These are phyloP conservation scores for Ondatra zibethicus DNA, from an alignment of 2,113 vertebrate genomes.

Conservation along the genomic window DNA sequence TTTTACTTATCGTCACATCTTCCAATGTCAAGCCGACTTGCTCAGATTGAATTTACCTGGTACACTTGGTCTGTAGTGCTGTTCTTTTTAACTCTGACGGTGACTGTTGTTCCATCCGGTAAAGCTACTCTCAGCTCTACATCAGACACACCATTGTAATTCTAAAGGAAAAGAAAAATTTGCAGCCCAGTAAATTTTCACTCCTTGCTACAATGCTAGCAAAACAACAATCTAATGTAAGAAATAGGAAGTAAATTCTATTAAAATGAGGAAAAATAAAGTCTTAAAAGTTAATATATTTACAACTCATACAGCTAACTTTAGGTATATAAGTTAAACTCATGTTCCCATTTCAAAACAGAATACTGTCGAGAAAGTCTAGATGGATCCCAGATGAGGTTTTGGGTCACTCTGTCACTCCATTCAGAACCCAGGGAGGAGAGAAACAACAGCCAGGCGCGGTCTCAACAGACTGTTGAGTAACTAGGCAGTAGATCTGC, in stretches of 20 bases:
- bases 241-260: slow-evolving; percentile 6
- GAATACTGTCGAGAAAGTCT: not conserved
- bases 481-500: not conserved
- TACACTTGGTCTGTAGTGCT: slow-evolving; percentile 99
- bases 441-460: not conserved
- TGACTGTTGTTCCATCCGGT: slow-evolving; percentile 94
- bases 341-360: slow-evolving; percentile 49
- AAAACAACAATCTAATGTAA: slow-evolving; percentile 31
- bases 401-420: not conserved
- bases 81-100: slow-evolving; percentile 97
- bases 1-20: not conserved
- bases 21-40: not conserved
- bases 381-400: slow-evolving; percentile 30
- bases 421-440: slow-evolving; percentile 8
- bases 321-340: slow-evolving; percentile 8
- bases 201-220: not conserved
- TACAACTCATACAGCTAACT: slow-evolving; percentile 29
- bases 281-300: slow-evolving; percentile 40
- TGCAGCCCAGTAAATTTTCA: not conserved
- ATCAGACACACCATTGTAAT: slow-evolving; percentile 96
- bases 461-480: not conserved
- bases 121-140: slow-evolving; percentile 96
- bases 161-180: slow-evolving; percentile 84
- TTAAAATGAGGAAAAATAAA: not conserved
- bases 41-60: slow-evolving; percentile 88